Percentiles rank a stretch among this genome's conserved stretches.
Conservation (phyloP, 1,140 invertebrate species). For the Contarinia nasturtii region DNA sequence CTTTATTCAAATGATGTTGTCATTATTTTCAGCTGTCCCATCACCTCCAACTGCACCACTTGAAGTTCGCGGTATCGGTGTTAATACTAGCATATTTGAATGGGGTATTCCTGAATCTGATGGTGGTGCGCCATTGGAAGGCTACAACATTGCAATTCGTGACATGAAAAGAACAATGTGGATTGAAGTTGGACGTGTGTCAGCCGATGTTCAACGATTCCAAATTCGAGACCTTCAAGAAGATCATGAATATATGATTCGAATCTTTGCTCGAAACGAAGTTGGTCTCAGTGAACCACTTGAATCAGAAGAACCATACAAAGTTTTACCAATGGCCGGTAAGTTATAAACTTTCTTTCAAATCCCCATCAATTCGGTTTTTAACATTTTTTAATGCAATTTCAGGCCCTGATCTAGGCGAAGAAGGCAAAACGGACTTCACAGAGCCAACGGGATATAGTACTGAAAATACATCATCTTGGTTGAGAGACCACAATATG, state of each 20-base stretch:
- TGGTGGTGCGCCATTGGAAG: constrained; percentile 74
- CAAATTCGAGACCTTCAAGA: constrained; percentile 75
- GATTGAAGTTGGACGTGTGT: constrained; percentile 83
- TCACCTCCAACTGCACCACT: constrained; percentile 76
- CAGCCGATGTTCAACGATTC: constrained; percentile 61
- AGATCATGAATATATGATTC: constrained; percentile 71
- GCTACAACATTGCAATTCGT: constrained; percentile 82
- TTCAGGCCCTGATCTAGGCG: constrained; percentile 27
- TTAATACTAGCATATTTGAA: constrained; percentile 69
- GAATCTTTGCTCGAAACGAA: constrained; percentile 87
- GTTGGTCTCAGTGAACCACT: constrained; percentile 86
- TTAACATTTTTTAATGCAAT: background rate
- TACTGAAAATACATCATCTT: constrained; percentile 81
- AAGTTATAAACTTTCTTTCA: constrained; percentile 11
- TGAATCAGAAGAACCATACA: constrained; percentile 82
- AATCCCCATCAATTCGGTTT: background rate
- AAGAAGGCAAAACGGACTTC: constrained; percentile 34
- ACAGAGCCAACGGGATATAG: constrained; percentile 59
- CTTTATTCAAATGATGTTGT: background rate
- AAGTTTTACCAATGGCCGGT: constrained; percentile 65
- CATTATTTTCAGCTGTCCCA: constrained; percentile 45
- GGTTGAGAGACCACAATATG: constrained; percentile 79
- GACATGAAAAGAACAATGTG: constrained; percentile 87
- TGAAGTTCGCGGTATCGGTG: constrained; percentile 62
- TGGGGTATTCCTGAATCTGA: constrained; percentile 88